Evolutionary conservation across 2,113 vertebrate species (phyloP).

Genomic region (Hypomesus transpacificus): DNA sequence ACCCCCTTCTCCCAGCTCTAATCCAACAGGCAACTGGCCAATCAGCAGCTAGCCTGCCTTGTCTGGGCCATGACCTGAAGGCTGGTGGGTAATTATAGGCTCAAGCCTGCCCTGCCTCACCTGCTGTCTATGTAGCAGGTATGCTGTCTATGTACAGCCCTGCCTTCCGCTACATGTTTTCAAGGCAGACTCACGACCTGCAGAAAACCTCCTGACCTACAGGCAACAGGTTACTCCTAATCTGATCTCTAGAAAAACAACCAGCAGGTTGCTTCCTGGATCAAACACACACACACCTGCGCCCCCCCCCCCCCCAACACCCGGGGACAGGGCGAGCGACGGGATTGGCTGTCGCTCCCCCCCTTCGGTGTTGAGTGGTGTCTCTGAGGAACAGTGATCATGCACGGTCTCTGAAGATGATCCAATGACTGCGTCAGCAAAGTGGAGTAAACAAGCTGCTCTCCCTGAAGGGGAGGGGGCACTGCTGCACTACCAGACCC

Average conservation of each 20-base stretch:
- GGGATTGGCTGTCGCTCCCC: conserved; percentile 44
- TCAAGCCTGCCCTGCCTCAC: conserved; percentile 42
- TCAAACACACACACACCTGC: conserved; percentile 20
- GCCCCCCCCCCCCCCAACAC: neutral
- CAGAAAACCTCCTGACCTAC: no score
- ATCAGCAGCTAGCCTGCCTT: conserved; percentile 71
- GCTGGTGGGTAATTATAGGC: conserved; percentile 77
- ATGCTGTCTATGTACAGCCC: no score
- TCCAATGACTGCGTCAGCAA: conserved; percentile 57
- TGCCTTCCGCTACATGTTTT: no score
- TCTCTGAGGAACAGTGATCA: conserved; percentile 47
- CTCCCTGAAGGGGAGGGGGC: conserved; percentile 32
- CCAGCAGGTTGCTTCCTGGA: conserved; percentile 13
- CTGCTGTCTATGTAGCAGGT: neutral
- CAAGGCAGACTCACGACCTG: no score
- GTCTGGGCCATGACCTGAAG: conserved; percentile 38
- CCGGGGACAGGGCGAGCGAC: conserved; percentile 24
- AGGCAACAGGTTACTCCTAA: conserved; percentile 59
- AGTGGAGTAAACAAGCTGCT: conserved; percentile 64
- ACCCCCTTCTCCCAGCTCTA: conserved; percentile 58
- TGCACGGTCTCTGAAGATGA: conserved; percentile 50
- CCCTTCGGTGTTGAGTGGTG: neutral
- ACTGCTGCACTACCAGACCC: no score
- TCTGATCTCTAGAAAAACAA: conserved; percentile 65
- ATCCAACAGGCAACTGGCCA: conserved; percentile 77